These are phyloP conservation scores for Actinernus sp. DNA, from an alignment of 92 coral and sea anemone genomes.

Conservation along the genomic window DNA sequence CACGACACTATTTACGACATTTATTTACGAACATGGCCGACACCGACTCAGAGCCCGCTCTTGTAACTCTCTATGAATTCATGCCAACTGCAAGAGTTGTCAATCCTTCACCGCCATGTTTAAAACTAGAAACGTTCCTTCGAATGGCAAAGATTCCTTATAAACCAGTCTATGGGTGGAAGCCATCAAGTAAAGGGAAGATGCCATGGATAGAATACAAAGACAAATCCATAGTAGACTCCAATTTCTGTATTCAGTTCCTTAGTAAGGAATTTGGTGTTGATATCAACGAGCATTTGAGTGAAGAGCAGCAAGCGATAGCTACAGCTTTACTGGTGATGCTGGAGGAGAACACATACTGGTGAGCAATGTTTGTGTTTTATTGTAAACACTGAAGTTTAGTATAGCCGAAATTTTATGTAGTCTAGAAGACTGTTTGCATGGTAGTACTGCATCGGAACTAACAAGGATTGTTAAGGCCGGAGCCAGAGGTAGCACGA, in stretches of 20 bases:
- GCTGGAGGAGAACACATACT: conserved; percentile 91
- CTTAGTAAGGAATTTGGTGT: conserved; percentile 81
- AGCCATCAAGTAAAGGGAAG: conserved; percentile 85
- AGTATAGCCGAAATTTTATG: too few species aligned
- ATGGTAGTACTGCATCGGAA: too few species aligned
- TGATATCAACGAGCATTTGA: conserved; percentile 73
- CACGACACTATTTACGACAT: too few species aligned
- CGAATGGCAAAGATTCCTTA: conserved; percentile 89
- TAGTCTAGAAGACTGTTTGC: too few species aligned
- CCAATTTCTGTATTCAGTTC: conserved; percentile 82
- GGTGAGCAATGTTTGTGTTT: conserved; percentile 46
- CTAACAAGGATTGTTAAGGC: too few species aligned
- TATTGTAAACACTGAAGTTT: too few species aligned
- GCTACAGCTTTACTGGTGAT: conserved; percentile 78
- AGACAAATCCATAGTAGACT: conserved; percentile 72
- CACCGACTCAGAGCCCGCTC: neutral
- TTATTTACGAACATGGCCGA: too few species aligned
- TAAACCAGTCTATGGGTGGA: conserved; percentile 65
- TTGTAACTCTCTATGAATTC: conserved; percentile 40
- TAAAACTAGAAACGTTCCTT: conserved; percentile 82
- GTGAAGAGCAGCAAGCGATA: conserved; percentile 54
- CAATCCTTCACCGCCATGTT: conserved; percentile 76
- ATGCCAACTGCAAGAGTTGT: conserved; percentile 43
- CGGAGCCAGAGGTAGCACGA: too few species aligned
- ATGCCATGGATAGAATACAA: conserved; percentile 89